phyloP scores from a whole-genome alignment of 23 tunicate genomes.

The Trididemnum nubilum region DNA sequence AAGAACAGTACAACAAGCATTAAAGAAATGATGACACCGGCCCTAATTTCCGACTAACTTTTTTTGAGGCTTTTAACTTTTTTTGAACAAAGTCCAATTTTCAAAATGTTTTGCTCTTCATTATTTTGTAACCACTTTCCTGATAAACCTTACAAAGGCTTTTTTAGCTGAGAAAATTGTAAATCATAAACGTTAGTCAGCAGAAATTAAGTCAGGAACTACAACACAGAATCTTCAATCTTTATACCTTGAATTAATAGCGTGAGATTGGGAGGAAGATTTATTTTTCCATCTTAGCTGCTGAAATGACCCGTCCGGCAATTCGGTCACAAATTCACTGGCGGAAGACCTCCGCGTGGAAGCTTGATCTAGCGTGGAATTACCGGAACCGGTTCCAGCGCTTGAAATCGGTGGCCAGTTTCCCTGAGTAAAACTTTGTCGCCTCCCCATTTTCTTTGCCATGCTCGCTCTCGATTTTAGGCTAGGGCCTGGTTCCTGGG shows the following conservation, averaged over 20 bases:
- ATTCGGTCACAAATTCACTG: neutral
- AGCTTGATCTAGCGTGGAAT: neutral
- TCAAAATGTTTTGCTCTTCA: no score
- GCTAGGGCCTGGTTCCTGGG: neutral
- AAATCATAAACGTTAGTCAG: no score
- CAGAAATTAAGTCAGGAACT: no score
- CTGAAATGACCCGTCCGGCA: neutral
- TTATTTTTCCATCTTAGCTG: conserved; percentile 20
- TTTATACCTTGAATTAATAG: neutral
- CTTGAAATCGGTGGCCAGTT: neutral
- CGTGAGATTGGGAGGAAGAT: neutral
- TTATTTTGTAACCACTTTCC: no score
- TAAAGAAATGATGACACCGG: no score
- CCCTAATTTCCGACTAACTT: no score
- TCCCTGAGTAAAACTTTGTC: neutral
- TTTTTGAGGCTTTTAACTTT: no score
- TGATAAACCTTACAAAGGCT: no score
- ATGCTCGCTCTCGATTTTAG: neutral
- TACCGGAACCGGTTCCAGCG: neutral
- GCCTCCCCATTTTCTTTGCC: neutral
- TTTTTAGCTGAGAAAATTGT: no score
- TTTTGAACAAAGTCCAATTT: no score
- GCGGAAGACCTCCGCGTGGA: neutral
- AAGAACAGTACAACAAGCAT: no score
- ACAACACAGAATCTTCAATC: no score